Base-by-base conservation (phyloP, 2,113 vertebrate species). In the Oncorhynchus kisutch region DNA sequence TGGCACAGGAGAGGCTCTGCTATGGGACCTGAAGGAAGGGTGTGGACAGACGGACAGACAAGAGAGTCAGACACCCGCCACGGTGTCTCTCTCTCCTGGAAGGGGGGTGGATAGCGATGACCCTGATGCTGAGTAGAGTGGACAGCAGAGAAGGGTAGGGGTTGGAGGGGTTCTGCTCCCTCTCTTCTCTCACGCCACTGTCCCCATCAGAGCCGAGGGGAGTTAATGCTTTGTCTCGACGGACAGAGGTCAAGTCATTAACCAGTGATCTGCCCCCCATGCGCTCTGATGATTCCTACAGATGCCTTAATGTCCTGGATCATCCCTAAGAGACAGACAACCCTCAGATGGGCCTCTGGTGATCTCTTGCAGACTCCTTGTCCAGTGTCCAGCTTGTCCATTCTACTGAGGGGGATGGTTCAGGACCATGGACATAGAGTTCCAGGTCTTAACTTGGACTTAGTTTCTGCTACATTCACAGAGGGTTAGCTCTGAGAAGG, bases 221-320 rank as follows among this genome's bases (percentile, higher is more conserved):
- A 82, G 84, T 84, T 91, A 91, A 91, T 90, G 80, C 90, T 89
- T 86, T 76, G 92, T 92, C 88, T 91, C 90, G 91, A 91, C 86
- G 79, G 79, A 76, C 76, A 79, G 83, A 89, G 88, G 86, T 89
- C 78, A 75, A 83, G 88, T 89, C 86, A 88, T 91, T 91, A 89
- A 83, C 79, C 70, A 85, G 81, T 76, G 59, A 73, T 70, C 75
- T 81, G 78, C 13, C 71, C 74, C 62, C 62, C 45, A 16, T 25
- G 45, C 68, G 29, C 67, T 66, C 62, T 69, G 78, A 78, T 27
- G 49, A 16, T 4, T 20, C 66, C 54, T 24, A 16, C 29, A 72
- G 57, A 72, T n/a, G 6, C 54, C 16, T 20, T 3, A 27, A 29
- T 60, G 18, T n/a, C 11, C 20, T 18, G 51, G 51, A 54, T 54